Evolutionary conservation across 1,140 invertebrate species (phyloP).

Genomic region (Sarcophaga bullata): DNA sequence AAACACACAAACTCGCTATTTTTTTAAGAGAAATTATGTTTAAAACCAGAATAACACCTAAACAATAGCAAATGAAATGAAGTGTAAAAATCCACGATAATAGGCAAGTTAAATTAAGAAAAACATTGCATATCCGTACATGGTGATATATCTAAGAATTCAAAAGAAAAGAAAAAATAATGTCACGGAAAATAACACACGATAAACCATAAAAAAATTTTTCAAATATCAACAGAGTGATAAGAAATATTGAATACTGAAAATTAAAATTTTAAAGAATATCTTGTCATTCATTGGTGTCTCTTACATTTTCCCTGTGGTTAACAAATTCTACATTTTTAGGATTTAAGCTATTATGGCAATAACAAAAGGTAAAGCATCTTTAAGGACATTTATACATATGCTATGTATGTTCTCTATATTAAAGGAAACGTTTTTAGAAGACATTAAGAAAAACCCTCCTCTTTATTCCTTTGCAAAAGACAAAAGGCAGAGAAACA

Average conservation of each 20-base stretch:
- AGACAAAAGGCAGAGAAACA: not conserved
- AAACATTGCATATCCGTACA: not conserved
- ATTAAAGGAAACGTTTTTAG: not conserved
- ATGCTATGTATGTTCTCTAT: no score
- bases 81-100: conserved; percentile 3
- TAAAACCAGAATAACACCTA: not conserved
- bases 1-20: not conserved
- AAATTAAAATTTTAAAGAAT: not conserved
- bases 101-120: conserved; percentile 1
- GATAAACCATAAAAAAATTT: not conserved
- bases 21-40: not conserved
- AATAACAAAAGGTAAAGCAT: conserved; percentile 1
- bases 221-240: not conserved
- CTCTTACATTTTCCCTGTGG: no score
- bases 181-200: not conserved
- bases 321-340: not conserved
- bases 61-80: conserved; percentile 16
- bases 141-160: not conserved
- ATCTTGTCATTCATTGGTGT: no score
- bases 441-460: not conserved
- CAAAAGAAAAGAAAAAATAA: no score
- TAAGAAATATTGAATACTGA: not conserved
- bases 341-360: not conserved
- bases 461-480: not conserved
- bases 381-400: not conserved